Evolutionary conservation across 1,140 invertebrate species (phyloP).

Genomic region (Palaemon carinicauda): DNA sequence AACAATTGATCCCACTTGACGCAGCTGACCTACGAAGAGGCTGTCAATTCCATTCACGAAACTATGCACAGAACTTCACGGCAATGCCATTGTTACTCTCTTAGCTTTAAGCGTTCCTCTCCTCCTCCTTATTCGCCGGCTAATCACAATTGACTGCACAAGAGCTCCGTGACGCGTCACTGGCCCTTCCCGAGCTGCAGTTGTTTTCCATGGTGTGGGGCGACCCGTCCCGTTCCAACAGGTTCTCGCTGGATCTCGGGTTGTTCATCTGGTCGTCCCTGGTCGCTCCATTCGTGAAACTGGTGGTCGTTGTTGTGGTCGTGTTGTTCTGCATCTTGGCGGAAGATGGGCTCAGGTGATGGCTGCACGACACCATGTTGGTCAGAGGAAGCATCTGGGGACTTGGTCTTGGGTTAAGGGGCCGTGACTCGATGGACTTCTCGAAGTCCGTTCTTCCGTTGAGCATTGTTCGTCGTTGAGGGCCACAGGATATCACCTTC

Average conservation of each 20-base stretch:
- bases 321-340: not conserved
- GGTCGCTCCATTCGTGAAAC: constrained; percentile 29
- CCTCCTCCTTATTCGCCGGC: too few relatives aligned
- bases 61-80: too few relatives aligned
- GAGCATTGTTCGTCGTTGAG: not conserved
- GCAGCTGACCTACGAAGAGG: too few relatives aligned
- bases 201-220: not conserved
- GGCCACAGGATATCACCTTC: constrained; percentile 52
- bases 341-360: constrained; percentile 1
- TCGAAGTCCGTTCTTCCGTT: constrained; percentile 35
- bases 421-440: constrained; percentile 22
- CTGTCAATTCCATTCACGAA: too few relatives aligned
- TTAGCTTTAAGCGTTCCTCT: too few relatives aligned
- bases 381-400: constrained; percentile 27
- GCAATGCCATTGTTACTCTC: too few relatives aligned
- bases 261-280: constrained; percentile 1
- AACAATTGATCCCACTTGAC: too few relatives aligned
- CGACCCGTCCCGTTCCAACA: not conserved
- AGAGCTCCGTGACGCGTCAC: too few relatives aligned
- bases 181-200: too few relatives aligned
- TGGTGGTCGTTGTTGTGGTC: not conserved
- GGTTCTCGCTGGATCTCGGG: not conserved
- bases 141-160: too few relatives aligned
- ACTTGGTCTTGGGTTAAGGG: not conserved
- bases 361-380: not conserved